Percentiles rank a stretch among this genome's conserved stretches.
These are phyloP conservation scores for Clostera curtula DNA, from an alignment of 2,888 invertebrate genomes.

Conservation along the genomic window DNA sequence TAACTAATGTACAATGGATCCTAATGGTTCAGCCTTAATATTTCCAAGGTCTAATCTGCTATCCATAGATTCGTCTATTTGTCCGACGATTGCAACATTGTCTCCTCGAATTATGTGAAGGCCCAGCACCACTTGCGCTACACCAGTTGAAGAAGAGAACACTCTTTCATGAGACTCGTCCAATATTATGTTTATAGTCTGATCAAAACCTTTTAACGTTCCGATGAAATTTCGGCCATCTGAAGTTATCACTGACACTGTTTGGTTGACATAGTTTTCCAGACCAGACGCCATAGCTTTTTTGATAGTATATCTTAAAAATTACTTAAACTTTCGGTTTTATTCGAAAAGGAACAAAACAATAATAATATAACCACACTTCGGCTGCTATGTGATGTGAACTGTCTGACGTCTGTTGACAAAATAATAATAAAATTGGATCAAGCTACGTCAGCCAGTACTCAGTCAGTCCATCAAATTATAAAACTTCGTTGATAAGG, in stretches of 20 bases:
- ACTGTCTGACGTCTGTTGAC: too few relatives aligned
- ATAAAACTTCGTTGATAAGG: too few relatives aligned
- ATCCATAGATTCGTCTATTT: slow-evolving; percentile 89
- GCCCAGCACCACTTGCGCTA: slow-evolving; percentile 91
- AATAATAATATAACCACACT: too few relatives aligned
- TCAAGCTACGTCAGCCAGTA: too few relatives aligned
- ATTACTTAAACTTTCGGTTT: background rate
- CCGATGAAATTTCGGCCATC: slow-evolving; percentile 98
- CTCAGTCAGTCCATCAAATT: too few relatives aligned
- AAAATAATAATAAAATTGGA: too few relatives aligned
- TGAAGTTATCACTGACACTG: slow-evolving; percentile 95
- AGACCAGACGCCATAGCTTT: slow-evolving; percentile 85
- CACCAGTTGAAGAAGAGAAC: slow-evolving; percentile 93
- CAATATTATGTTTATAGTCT: slow-evolving; percentile 98
- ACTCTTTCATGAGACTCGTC: slow-evolving; percentile 99
- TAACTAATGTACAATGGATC: slow-evolving; percentile 87
- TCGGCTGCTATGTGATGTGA: too few relatives aligned
- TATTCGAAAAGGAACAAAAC: too few relatives aligned
- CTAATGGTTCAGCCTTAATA: slow-evolving; percentile 89
- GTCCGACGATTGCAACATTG: slow-evolving; percentile 93
- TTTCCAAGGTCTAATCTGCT: slow-evolving; percentile 85
- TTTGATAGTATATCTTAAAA: too few relatives aligned
- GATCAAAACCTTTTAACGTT: slow-evolving; percentile 98
- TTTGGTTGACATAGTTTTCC: slow-evolving; percentile 91
- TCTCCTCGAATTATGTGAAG: slow-evolving; percentile 98